These are phyloP conservation scores for Brienomyrus longianalis DNA, from an alignment of 2,113 vertebrate species.

Conservation along the genomic window DNA sequence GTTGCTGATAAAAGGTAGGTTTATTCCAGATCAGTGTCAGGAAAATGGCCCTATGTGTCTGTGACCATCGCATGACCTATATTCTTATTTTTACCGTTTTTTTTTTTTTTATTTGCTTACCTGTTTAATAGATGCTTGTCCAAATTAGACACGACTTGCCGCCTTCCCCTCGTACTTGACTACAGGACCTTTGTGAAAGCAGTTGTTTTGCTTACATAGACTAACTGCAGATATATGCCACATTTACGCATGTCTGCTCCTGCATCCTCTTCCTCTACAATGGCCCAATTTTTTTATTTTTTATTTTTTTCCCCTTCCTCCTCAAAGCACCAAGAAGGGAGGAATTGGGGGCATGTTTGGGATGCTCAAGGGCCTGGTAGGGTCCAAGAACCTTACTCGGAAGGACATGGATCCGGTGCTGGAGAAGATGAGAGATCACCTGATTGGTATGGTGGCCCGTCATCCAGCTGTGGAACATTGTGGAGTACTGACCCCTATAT, in stretches of 20 bases:
- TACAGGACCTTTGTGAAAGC: neutral
- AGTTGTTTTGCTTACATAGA: neutral
- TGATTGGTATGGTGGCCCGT: slow-evolving; percentile 67
- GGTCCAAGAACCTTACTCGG: slow-evolving; percentile 82
- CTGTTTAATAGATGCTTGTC: neutral
- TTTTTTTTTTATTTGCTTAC: neutral
- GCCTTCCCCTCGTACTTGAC: neutral
- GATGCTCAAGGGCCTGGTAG: slow-evolving; percentile 93
- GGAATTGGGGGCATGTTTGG: slow-evolving; percentile 91
- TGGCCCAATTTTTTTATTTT: neutral
- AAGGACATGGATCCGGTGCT: slow-evolving; percentile 89
- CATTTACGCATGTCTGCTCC: neutral
- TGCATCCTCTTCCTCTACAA: neutral
- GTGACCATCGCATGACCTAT: neutral
- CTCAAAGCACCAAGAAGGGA: slow-evolving; percentile 62
- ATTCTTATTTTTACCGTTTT: neutral
- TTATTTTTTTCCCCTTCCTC: neutral
- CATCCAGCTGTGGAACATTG: neutral
- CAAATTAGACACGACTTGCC: neutral
- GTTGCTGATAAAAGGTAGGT: slow-evolving; percentile 56
- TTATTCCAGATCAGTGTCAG: neutral
- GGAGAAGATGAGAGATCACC: slow-evolving; percentile 96
- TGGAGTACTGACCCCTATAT: neutral
- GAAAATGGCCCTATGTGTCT: neutral
- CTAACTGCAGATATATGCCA: neutral